phyloP scores from a whole-genome alignment of 2,797 vertebrate genomes.

The Premnoplex brunnescens region DNA sequence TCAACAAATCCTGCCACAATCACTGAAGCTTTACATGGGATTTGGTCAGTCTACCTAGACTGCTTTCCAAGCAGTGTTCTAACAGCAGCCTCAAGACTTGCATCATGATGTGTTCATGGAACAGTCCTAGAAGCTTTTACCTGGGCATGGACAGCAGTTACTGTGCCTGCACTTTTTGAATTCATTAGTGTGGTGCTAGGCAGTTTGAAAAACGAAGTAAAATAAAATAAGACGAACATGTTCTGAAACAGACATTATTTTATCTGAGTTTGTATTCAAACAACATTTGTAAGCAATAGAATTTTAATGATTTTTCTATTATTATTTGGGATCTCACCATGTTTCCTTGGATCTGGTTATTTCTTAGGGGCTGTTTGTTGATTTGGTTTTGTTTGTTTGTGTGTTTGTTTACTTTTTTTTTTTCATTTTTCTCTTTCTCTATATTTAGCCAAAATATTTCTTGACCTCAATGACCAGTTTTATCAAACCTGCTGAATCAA shows the following conservation, averaged over 20 bases:
- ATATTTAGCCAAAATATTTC: background rate
- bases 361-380: fast-evolving
- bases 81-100: background rate
- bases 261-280: background rate
- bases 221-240: background rate
- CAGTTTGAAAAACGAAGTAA: background rate
- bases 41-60: background rate
- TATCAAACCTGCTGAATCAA: background rate
- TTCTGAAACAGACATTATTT: background rate
- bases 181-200: background rate
- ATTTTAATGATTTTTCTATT: background rate
- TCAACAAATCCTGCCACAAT: background rate
- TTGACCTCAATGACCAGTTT: background rate
- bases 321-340: fast-evolving
- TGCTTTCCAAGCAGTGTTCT: background rate
- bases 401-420: fast-evolving
- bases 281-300: background rate
- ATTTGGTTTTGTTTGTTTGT: fast-evolving
- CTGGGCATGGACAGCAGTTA: background rate
- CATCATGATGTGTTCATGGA: background rate
- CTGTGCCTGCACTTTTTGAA: background rate
- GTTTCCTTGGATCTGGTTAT: background rate
- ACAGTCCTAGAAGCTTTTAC: background rate
- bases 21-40: background rate
- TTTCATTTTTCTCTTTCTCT: background rate